A percentile compares a stretch with the other conserved stretches of the same genome.
These are phyloP conservation scores for Spodoptera littoralis DNA, from an alignment of 2,888 invertebrate genomes.

Conservation along the genomic window DNA sequence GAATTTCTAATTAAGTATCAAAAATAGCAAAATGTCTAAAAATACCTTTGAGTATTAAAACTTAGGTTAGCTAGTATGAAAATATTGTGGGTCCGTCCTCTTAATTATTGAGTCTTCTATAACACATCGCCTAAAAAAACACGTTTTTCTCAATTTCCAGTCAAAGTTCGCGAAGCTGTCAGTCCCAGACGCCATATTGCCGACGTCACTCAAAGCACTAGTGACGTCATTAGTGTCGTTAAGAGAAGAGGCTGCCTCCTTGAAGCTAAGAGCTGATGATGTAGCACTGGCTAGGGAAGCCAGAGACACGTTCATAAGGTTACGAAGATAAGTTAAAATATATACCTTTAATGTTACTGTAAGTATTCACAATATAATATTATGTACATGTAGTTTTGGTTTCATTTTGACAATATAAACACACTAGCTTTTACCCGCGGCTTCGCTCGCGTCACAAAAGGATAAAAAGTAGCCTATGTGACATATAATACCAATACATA, in stretches of 20 bases:
- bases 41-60: no score
- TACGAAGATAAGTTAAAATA: constrained; percentile 60
- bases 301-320: constrained; percentile 69
- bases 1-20: no score
- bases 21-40: no score
- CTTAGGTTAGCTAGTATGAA: no score
- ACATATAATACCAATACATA: no score
- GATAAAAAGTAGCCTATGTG: no score
- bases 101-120: no score
- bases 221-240: constrained; percentile 62
- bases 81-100: no score
- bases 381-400: neutral
- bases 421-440: no score
- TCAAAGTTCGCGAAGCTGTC: constrained; percentile 73
- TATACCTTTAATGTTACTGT: neutral
- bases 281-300: constrained; percentile 73
- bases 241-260: constrained; percentile 64
- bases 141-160: constrained; percentile 59
- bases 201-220: constrained; percentile 67
- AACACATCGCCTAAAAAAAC: no score
- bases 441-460: no score
- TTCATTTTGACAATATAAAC: no score
- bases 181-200: constrained; percentile 71
- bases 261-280: constrained; percentile 76
- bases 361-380: neutral